phyloP scores from a whole-genome alignment of 1,140 invertebrate genomes.

The Drosophila funebris region DNA sequence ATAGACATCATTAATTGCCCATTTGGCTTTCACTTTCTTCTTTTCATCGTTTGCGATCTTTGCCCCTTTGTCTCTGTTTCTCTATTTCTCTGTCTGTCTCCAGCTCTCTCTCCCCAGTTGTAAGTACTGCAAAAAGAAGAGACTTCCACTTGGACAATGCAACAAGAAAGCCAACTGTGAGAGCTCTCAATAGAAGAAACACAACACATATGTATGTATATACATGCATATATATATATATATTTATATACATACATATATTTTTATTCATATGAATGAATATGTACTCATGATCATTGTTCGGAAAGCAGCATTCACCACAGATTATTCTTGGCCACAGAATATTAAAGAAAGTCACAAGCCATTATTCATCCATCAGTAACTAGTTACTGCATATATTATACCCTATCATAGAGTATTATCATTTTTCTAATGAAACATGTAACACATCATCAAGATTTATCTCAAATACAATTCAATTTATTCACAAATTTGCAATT shows the following conservation, averaged over 20 bases:
- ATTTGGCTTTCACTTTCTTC: slow-evolving; percentile 55
- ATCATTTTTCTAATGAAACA: too few relatives aligned
- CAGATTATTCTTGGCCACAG: not conserved
- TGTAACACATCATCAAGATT: too few relatives aligned
- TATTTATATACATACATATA: not conserved
- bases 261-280: not conserved
- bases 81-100: slow-evolving; percentile 1
- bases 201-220: not conserved
- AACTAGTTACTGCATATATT: too few relatives aligned
- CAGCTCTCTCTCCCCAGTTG: not conserved
- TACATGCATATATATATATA: not conserved
- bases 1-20: slow-evolving; percentile 46
- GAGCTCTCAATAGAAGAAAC: not conserved
- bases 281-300: not conserved
- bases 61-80: not conserved
- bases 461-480: too few relatives aligned
- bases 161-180: slow-evolving; percentile 18
- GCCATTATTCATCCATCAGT: too few relatives aligned
- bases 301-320: not conserved
- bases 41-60: slow-evolving; percentile 28
- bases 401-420: not conserved
- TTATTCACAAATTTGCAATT: too few relatives aligned
- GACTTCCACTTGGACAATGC: slow-evolving; percentile 9
- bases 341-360: not conserved
- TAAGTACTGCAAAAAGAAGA: slow-evolving; percentile 6